Evolutionary conservation across 2,888 invertebrate species (phyloP), one percentile per base, ranked within the genome.

Genomic region (Bellardia bayeri): DNA sequence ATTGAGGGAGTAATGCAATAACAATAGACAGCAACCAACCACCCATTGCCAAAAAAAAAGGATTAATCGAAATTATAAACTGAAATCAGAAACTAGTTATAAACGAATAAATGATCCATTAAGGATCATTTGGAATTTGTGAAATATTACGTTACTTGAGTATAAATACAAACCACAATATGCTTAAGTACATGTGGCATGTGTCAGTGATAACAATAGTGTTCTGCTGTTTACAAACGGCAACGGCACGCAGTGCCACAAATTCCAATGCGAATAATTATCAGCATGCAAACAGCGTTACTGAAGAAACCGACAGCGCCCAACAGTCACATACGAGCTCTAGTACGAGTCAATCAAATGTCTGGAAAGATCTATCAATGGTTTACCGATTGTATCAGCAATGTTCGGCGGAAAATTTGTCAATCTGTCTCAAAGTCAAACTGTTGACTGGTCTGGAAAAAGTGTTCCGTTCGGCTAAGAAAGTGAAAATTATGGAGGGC

Each of bases 361-460:
- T 92, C 81, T 93, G 93, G 93, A 92, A 91, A 88, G 97, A 97
- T 90, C 93, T 97, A 7, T 95, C 96, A 90, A 95, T 96, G 91
- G 95, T 97, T 89, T 97, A 96, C 91, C 96, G 97, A 92, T 95
- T 97, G 88, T 97, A 97, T 94, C 96, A 96, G 93, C 97, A 97
- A 91, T 97, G 97, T 94, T 95, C 96, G 85, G 95, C 95, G 76
- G 94, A 95, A 87, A 96, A 96, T 89, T 92, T 96, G 45, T 94
- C 96, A 3, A 95, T 96, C 85, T 98, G 97, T 90, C 94, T 98
- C 75, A 97, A 97, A 93, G 94, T 97, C 86, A 97, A 97, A 92
- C 93, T 97, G 74, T 95, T 97, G n/a, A 95, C 96, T 33, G 96
- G 96, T 2, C 94, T 97, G 93, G 97, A 97, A 90, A 95, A 97